phyloP scores from a whole-genome alignment of 2,113 vertebrate species.

The Tragelaphus scriptus region DNA sequence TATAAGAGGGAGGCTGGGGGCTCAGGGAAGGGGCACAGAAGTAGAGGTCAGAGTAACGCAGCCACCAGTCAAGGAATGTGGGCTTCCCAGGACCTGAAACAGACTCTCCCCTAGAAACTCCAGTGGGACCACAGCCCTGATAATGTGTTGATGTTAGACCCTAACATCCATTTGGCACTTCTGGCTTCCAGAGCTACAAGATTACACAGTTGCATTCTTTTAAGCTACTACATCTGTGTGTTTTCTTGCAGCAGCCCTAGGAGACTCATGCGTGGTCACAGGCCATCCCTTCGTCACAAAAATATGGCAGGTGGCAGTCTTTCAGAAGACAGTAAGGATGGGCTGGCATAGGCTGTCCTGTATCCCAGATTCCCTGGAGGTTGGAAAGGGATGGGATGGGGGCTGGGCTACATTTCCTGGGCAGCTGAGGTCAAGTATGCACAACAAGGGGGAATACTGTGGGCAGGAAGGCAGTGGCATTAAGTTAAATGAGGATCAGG shows the following conservation, averaged over 20 bases:
- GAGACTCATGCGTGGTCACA: accelerated
- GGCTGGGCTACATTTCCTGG: neutral
- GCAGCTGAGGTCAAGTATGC: neutral
- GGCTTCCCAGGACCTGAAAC: accelerated
- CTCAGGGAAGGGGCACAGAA: neutral
- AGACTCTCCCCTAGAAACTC: neutral
- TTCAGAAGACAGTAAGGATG: neutral
- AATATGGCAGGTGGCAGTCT: neutral
- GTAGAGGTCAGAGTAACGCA: neutral
- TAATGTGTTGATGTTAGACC: neutral
- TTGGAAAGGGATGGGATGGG: too few relatives aligned
- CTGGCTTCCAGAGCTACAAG: neutral
- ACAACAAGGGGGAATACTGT: neutral
- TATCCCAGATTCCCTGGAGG: neutral
- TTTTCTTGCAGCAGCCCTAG: neutral
- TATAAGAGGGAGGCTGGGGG: neutral
- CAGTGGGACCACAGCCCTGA: neutral
- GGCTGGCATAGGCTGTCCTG: neutral
- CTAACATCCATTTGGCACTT: neutral
- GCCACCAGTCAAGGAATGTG: neutral
- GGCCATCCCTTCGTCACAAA: neutral
- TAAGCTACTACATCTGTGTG: neutral
- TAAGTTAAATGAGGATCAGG: neutral
- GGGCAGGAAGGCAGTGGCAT: neutral
- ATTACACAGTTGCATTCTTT: neutral